phyloP scores from a whole-genome alignment of 2,797 vertebrate species.

The Coregonus sp. region DNA sequence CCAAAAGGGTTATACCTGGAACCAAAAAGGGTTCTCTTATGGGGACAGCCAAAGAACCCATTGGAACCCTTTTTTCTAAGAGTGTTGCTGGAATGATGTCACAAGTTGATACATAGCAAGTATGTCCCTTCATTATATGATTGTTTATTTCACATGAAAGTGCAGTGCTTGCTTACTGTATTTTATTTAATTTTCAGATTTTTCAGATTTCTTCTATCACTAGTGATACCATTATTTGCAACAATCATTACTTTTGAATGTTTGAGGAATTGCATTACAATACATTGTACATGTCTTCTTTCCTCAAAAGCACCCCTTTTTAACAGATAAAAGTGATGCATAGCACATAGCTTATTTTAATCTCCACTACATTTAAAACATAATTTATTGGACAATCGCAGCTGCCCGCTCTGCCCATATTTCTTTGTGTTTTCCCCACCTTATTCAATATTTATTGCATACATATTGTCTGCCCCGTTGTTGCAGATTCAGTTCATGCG shows the following conservation, averaged over 20 bases:
- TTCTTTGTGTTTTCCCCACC: slow-evolving; percentile 9
- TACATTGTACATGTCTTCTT: neutral
- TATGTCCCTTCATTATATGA: neutral
- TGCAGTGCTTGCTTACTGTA: no score
- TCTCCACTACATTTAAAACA: slow-evolving; percentile 1
- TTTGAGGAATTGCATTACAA: neutral
- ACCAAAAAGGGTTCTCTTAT: no score
- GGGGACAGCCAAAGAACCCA: no score
- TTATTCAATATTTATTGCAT: slow-evolving; percentile 16
- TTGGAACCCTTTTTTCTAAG: no score
- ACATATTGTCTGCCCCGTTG: slow-evolving; percentile 5
- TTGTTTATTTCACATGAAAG: neutral
- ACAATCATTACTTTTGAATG: neutral
- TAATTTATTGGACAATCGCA: neutral
- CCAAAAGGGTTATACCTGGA: no score
- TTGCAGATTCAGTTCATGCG: slow-evolving; percentile 12
- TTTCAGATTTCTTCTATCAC: no score
- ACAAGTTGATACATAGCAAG: neutral
- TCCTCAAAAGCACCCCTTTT: neutral
- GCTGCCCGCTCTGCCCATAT: neutral
- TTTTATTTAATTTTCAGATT: no score
- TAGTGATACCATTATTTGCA: neutral
- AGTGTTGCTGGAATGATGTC: neutral
- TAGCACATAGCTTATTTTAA: neutral
- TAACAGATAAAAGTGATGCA: neutral